Evolutionary conservation across 2,888 invertebrate species (phyloP).

Genomic region (Caenorhabditis imperialis): DNA sequence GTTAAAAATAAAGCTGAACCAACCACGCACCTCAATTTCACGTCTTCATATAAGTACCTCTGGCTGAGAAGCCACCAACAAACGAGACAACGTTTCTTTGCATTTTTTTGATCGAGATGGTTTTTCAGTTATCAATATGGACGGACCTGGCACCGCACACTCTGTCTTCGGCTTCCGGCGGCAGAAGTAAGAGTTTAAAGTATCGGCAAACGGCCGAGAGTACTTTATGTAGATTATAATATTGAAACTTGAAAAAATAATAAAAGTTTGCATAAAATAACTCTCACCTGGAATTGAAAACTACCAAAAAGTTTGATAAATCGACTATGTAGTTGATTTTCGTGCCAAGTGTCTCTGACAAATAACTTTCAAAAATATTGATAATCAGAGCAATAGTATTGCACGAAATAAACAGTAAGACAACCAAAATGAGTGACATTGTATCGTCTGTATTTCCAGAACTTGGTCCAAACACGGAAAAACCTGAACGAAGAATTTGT

Average conservation of each 20-base stretch:
- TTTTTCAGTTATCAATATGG: constrained; percentile 56
- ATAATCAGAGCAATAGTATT: constrained; percentile 76
- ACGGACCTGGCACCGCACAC: constrained; percentile 50
- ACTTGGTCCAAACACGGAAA: constrained; percentile 60
- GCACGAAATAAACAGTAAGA: constrained; percentile 77
- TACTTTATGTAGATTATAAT: constrained; percentile 77
- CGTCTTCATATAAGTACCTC: constrained; percentile 61
- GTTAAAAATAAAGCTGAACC: constrained; percentile 12
- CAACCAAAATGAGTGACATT: constrained; percentile 75
- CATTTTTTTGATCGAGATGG: constrained; percentile 56
- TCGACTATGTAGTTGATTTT: constrained; percentile 77
- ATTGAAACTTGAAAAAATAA: constrained; percentile 71
- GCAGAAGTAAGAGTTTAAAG: constrained; percentile 66
- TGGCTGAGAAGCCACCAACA: constrained; percentile 62
- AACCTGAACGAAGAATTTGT: constrained; percentile 30
- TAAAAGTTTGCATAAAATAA: background rate
- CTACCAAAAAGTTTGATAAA: constrained; percentile 76
- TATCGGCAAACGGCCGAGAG: constrained; percentile 71
- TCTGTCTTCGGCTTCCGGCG: constrained; percentile 57
- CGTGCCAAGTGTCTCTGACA: constrained; percentile 63
- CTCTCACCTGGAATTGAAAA: constrained; percentile 74
- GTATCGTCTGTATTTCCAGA: constrained; percentile 56
- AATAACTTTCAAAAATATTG: constrained; percentile 73
- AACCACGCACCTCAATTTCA: constrained; percentile 52
- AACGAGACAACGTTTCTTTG: constrained; percentile 60